These are phyloP conservation scores for Pluvianellus socialis DNA, from an alignment of 2,113 vertebrate species.

Conservation along the genomic window DNA sequence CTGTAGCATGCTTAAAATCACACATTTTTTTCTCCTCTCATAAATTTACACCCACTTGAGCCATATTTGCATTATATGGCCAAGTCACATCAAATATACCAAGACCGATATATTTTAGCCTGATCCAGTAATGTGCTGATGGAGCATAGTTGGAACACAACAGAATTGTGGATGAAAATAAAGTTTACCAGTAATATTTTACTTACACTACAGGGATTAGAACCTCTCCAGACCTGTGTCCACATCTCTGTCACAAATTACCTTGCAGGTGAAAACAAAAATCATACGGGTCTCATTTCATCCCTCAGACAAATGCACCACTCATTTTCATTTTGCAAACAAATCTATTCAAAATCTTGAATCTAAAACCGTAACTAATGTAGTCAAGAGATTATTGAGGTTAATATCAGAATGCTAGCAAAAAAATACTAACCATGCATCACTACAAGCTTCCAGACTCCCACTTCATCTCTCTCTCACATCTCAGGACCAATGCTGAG, in stretches of 20 bases:
- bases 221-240: not conserved
- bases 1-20: not conserved
- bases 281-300: not conserved
- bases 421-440: not conserved
- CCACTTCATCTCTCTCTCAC: not conserved
- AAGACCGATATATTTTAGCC: not conserved
- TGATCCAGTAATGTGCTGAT: not conserved
- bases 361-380: not conserved
- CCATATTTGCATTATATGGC: not conserved
- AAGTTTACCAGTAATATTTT: not conserved
- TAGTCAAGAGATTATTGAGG: not conserved
- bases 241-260: not conserved
- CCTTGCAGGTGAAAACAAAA: not conserved
- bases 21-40: fast-evolving
- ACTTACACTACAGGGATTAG: not conserved
- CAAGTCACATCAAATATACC: not conserved
- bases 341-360: not conserved
- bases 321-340: not conserved
- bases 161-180: not conserved
- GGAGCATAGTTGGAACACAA: not conserved
- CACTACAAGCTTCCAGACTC: not conserved
- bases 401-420: not conserved
- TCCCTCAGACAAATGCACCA: not conserved
- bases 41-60: not conserved
- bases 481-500: not conserved